phyloP scores from a whole-genome alignment of 64 coral and sea anemone genomes.

The Pocillopora verrucosa region DNA sequence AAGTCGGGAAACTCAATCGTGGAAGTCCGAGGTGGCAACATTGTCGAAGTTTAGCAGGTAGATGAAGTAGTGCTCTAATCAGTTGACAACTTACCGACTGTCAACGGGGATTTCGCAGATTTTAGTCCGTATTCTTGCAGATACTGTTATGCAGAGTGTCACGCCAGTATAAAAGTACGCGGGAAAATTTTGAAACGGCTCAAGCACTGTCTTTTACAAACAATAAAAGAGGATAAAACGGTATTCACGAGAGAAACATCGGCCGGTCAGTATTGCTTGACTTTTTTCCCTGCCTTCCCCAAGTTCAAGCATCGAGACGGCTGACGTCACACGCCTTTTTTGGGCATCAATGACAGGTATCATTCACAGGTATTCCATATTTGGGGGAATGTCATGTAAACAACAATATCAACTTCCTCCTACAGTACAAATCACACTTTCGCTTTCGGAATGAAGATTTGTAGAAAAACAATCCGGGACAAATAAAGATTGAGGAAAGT shows the following conservation, averaged over 20 bases:
- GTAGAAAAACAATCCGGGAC: neutral
- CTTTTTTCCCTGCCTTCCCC: neutral
- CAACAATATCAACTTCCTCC: constrained; percentile 64
- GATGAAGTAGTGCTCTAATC: constrained; percentile 14
- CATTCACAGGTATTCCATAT: constrained; percentile 57
- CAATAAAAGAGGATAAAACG: neutral
- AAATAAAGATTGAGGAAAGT: neutral
- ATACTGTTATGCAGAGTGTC: neutral
- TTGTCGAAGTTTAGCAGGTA: constrained; percentile 51
- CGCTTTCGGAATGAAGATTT: neutral
- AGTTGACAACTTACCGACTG: constrained; percentile 39
- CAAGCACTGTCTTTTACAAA: neutral
- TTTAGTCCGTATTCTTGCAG: neutral
- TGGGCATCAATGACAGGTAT: constrained; percentile 65
- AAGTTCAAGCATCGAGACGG: constrained; percentile 48
- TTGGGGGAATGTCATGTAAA: constrained; percentile 50
- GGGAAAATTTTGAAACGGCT: neutral
- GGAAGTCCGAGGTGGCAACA: constrained; percentile 18
- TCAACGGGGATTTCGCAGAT: constrained; percentile 15
- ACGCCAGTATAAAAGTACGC: neutral
- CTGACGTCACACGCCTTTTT: constrained; percentile 90
- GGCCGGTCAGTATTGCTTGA: constrained; percentile 19
- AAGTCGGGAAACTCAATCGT: neutral
- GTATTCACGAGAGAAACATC: neutral
- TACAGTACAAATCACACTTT: neutral